phyloP scores from a whole-genome alignment of 2,888 invertebrate genomes.

The Cantharis lateralis region DNA sequence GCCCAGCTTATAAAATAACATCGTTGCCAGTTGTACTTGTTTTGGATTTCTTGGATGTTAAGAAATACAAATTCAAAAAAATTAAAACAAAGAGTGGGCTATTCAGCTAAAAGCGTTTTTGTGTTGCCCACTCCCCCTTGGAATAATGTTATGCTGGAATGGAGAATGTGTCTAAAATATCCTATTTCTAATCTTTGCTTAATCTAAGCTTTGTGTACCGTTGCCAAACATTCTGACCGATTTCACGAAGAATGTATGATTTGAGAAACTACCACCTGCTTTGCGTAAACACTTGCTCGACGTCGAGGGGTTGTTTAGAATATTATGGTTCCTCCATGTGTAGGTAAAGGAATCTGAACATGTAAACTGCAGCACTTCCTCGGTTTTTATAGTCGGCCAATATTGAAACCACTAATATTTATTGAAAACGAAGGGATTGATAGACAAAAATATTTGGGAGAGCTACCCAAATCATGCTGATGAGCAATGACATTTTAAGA shows the following conservation, averaged over 20 bases:
- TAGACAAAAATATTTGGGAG: background rate
- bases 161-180: constrained; percentile 13
- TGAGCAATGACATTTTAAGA: background rate
- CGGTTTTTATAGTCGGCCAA: constrained; percentile 8
- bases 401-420: background rate
- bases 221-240: constrained; percentile 7
- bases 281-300: constrained; percentile 22
- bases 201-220: constrained; percentile 11
- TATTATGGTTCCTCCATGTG: background rate
- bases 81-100: background rate
- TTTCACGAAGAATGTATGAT: constrained; percentile 2
- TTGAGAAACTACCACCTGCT: constrained; percentile 13
- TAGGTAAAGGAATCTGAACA: constrained; percentile 8
- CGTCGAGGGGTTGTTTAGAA: constrained; percentile 12
- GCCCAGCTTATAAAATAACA: background rate
- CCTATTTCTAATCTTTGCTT: constrained; percentile 20
- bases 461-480: background rate
- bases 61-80: background rate
- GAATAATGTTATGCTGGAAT: background rate
- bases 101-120: constrained; percentile 23
- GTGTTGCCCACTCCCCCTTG: background rate
- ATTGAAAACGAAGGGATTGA: background rate
- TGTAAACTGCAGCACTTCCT: constrained; percentile 13
- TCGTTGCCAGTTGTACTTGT: background rate
- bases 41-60: background rate